Base-by-base conservation (phyloP, 2,113 vertebrate genomes). In the Struthio camelus region DNA sequence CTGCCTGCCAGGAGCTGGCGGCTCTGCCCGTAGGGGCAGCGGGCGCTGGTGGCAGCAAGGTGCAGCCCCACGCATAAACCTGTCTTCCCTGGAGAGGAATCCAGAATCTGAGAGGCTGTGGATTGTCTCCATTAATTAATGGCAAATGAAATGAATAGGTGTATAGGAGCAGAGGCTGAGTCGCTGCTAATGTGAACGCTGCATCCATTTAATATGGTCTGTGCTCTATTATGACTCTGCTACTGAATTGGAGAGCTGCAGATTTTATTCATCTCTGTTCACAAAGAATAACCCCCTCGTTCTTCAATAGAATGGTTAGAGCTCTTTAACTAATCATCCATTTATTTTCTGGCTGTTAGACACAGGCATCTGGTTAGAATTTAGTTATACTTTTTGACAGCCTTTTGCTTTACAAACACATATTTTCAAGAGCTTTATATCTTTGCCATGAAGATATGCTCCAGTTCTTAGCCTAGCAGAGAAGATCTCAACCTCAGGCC, bases 1-100 rank as follows among this genome's bases (percentile, higher is more conserved):
- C 58, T 51, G 22, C 32, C 54, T 28, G 9, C 16, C 10, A 28
- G 56, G 56, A 59, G 56, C 56, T 0, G 0, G 19, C 1, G 2
- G 36, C 66, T 58, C 34, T 0, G 2, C 18, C 56, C 27, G 17
- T 10, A 10, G 66, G 65, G 72, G 36, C 66, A 27, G 58, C 3
- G 4, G 50, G 32, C 22, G 16, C 0, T 3, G 36, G 46, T 81
- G 34, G 42, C 15, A 42, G 58, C 3, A 1, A 14, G 30, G 22
- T 51, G 20, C 36, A n/a, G 38, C 80, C 34, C 42, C 15, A 28
- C 0, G 3, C 16, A 34, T 67, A 53, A 69, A 61, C 27, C 19
- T 2, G 1, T 48, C 56, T 46, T 67, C 59, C 72, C 72, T 6
- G 6, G 48, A 76, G 38, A 88, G 59, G 38, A n/a, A 51, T 4